Evolutionary conservation across 2,113 vertebrate genomes (phyloP).

Genomic region (Lontra canadensis): DNA sequence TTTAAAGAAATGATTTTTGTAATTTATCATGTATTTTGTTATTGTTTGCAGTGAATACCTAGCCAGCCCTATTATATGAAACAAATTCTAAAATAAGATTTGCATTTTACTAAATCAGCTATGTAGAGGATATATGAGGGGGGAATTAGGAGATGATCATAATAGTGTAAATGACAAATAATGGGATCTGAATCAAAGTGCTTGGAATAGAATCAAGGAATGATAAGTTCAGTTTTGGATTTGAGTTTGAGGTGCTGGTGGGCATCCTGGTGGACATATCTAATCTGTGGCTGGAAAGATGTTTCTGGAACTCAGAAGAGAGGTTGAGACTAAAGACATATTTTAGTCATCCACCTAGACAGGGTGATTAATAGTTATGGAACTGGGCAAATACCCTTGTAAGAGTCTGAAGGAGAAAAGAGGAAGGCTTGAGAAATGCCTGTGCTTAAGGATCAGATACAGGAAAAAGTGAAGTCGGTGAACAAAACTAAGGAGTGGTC

Average conservation of each 20-base stretch:
- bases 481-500: background rate
- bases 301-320: background rate
- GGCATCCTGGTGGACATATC: background rate
- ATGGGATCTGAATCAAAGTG: background rate
- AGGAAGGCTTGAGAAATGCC: background rate
- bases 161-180: too few species aligned
- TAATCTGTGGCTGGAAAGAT: background rate
- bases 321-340: background rate
- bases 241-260: background rate
- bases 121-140: background rate
- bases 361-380: background rate
- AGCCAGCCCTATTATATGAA: background rate
- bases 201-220: background rate
- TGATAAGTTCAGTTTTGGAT: background rate
- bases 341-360: background rate
- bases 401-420: background rate
- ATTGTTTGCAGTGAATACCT: background rate
- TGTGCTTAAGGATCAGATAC: background rate
- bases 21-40: background rate
- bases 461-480: background rate
- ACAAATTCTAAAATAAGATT: background rate
- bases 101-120: background rate
- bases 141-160: background rate
- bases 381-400: background rate
- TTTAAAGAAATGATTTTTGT: background rate